These are phyloP conservation scores for Hymenopus coronatus DNA, from an alignment of 2,888 invertebrate genomes.

Conservation along the genomic window DNA sequence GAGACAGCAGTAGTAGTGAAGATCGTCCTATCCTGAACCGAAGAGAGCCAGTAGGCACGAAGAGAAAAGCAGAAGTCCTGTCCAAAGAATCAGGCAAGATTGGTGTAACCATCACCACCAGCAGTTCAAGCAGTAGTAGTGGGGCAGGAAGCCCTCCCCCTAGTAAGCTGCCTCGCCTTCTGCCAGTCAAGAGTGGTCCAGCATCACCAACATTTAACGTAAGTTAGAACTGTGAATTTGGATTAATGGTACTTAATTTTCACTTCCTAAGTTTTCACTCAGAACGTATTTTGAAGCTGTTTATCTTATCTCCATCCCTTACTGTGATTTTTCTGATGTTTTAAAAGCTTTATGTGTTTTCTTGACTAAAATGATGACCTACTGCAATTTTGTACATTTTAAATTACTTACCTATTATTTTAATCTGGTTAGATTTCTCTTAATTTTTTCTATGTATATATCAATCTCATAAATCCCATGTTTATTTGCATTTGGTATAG, in stretches of 20 bases:
- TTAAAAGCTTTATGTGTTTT: background rate
- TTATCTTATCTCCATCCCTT: background rate
- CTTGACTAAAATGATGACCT: no score
- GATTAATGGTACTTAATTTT: background rate
- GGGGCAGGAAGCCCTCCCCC: slow-evolving; percentile 49
- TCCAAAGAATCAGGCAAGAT: slow-evolving; percentile 86
- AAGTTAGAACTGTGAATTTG: no score
- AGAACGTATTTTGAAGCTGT: no score
- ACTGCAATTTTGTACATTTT: no score
- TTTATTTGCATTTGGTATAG: no score
- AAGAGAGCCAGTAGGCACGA: slow-evolving; percentile 56
- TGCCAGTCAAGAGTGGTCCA: slow-evolving; percentile 39
- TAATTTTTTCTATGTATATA: no score
- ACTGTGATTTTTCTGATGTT: background rate
- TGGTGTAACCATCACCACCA: slow-evolving; percentile 84
- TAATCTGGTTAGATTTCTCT: no score
- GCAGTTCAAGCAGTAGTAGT: slow-evolving; percentile 50
- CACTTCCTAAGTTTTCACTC: background rate
- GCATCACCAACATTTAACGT: slow-evolving; percentile 13
- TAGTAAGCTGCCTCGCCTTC: slow-evolving; percentile 48
- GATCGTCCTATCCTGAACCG: slow-evolving; percentile 55
- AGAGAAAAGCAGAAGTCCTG: slow-evolving; percentile 83
- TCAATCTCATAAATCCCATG: no score
- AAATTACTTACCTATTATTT: no score
- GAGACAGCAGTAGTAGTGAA: slow-evolving; percentile 57